phyloP scores from a whole-genome alignment of 2,888 invertebrate genomes.

The Spialia ferax region DNA sequence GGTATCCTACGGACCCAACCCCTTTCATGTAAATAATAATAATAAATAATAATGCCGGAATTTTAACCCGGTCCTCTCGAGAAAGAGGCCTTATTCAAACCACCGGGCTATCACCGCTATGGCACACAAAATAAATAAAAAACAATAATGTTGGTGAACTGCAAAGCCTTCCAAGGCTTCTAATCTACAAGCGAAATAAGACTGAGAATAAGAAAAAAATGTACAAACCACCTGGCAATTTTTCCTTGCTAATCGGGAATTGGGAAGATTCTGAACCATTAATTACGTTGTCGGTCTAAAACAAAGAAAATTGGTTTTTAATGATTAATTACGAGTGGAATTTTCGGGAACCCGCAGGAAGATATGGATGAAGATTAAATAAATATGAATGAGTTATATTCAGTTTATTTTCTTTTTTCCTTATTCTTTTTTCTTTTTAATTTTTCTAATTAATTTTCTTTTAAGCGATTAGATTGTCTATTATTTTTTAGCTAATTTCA shows the following conservation, averaged over 20 bases:
- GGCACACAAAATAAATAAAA: too few relatives aligned
- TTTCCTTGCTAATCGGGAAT: constrained; percentile 20
- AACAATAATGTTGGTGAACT: too few relatives aligned
- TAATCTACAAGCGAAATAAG: background rate
- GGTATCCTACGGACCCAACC: too few relatives aligned
- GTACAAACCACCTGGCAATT: constrained; percentile 14
- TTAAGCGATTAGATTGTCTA: too few relatives aligned
- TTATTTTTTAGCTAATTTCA: too few relatives aligned
- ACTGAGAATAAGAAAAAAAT: background rate
- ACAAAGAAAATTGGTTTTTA: constrained; percentile 34
- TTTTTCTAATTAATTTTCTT: background rate
- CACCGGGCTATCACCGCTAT: too few relatives aligned
- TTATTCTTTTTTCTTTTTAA: background rate
- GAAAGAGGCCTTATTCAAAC: too few relatives aligned
- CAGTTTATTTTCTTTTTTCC: background rate
- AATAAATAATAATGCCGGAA: too few relatives aligned
- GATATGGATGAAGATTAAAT: background rate
- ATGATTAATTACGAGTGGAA: constrained; percentile 15
- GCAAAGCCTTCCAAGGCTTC: background rate
- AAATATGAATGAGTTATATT: background rate
- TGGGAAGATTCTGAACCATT: constrained; percentile 22
- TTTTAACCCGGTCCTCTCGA: too few relatives aligned
- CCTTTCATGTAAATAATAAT: too few relatives aligned
- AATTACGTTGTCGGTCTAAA: constrained; percentile 25
- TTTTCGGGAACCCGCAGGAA: constrained; percentile 4